phyloP scores from a whole-genome alignment of 2,113 vertebrate genomes.

The Thermophis baileyi region DNA sequence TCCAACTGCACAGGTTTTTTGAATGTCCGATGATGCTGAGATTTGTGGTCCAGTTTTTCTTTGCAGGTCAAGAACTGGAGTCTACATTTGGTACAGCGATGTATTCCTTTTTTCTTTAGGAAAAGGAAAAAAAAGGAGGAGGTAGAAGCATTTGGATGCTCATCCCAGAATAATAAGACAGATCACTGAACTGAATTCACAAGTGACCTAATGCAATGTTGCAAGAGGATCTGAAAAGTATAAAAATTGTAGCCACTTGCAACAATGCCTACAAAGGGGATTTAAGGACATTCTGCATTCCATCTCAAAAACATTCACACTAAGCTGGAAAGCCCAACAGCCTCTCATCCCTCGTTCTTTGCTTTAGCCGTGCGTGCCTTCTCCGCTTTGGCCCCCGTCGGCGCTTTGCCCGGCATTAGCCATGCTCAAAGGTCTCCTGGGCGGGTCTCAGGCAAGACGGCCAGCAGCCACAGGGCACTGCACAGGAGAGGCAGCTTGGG shows the following conservation, averaged over 20 bases:
- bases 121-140: neutral
- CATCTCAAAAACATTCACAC: neutral
- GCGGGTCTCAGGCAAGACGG: neutral
- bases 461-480: neutral
- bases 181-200: neutral
- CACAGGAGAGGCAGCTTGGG: neutral
- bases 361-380: neutral
- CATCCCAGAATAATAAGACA: neutral
- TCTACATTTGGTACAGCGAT: constrained; percentile 93
- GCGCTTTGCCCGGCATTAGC: neutral
- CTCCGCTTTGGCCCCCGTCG: neutral
- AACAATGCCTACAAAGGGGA: neutral
- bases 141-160: neutral
- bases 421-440: neutral
- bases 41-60: constrained; percentile 92
- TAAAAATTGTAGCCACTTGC: neutral
- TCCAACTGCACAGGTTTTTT: constrained; percentile 90
- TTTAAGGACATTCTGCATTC: neutral
- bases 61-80: constrained; percentile 94
- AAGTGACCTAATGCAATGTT: neutral
- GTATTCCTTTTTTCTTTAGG: constrained; percentile 89
- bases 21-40: constrained; percentile 90
- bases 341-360: neutral
- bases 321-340: neutral
- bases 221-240: neutral